phyloP scores from a whole-genome alignment of 2,888 invertebrate species.

The Crocallis elinguaria region DNA sequence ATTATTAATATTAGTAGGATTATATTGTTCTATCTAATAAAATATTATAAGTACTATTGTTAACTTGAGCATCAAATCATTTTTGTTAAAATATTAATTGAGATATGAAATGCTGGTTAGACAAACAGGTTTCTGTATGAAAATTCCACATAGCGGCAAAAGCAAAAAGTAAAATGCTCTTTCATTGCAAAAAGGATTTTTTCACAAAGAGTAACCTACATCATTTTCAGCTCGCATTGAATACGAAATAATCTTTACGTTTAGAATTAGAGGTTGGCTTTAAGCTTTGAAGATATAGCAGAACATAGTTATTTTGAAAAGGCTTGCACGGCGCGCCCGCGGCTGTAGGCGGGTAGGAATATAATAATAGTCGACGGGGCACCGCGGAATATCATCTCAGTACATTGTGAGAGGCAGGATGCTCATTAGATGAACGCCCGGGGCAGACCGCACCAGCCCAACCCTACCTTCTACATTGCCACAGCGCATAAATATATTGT shows the following conservation, averaged over 20 bases:
- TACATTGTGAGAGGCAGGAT: conserved; percentile 82
- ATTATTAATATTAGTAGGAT: too few relatives aligned
- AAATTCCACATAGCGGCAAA: not conserved
- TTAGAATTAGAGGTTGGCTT: conserved; percentile 64
- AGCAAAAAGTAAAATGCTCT: not conserved
- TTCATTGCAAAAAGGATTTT: conserved; percentile 1
- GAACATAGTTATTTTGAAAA: conserved; percentile 73
- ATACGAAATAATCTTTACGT: conserved; percentile 43
- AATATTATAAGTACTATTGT: too few relatives aligned
- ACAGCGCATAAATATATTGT: conserved; percentile 34
- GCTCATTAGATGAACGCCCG: conserved; percentile 82
- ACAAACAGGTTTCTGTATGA: too few relatives aligned
- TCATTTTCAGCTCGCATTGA: conserved; percentile 26
- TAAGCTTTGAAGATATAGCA: conserved; percentile 58
- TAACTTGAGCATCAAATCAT: too few relatives aligned
- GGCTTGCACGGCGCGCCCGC: conserved; percentile 67
- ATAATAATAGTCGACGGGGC: conserved; percentile 79
- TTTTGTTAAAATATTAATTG: too few relatives aligned
- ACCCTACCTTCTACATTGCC: conserved; percentile 52
- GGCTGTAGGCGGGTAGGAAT: conserved; percentile 63
- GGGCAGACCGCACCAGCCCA: conserved; percentile 54
- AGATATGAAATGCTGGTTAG: too few relatives aligned
- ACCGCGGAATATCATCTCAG: conserved; percentile 76
- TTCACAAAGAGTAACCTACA: conserved; percentile 18
- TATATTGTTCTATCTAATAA: too few relatives aligned